Evolutionary conservation across 2,797 vertebrate genomes (phyloP).

Genomic region (Catostomus latipinnis): DNA sequence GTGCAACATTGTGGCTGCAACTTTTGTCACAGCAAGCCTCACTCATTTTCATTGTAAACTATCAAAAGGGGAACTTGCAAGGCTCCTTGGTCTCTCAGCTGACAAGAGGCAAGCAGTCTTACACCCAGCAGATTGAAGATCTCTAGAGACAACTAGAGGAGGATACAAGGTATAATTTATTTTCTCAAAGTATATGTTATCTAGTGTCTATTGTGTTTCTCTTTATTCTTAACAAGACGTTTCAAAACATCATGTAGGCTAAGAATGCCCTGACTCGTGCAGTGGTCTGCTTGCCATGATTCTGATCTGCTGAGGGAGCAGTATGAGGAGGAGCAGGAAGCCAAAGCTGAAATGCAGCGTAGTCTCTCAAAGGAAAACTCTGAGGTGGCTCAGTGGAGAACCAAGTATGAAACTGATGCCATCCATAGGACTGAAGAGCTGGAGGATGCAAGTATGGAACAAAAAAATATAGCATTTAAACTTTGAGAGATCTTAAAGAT

Average conservation of each 20-base stretch:
- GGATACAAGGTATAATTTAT: conserved; percentile 77
- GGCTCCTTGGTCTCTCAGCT: conserved; percentile 85
- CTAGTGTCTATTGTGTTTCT: background rate
- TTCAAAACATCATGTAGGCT: conserved; percentile 67
- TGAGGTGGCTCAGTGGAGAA: conserved; percentile 80
- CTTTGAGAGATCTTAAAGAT: background rate
- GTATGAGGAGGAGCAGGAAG: conserved; percentile 84
- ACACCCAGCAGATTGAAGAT: conserved; percentile 86
- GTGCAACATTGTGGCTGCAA: no score
- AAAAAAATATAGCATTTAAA: background rate
- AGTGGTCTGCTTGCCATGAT: conserved; percentile 81
- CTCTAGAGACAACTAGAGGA: conserved; percentile 88
- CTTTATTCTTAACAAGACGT: background rate
- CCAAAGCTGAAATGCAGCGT: conserved; percentile 79
- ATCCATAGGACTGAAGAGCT: conserved; percentile 79
- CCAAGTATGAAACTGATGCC: conserved; percentile 79
- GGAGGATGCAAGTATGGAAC: conserved; percentile 75
- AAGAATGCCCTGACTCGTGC: conserved; percentile 86
- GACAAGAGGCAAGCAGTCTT: conserved; percentile 84
- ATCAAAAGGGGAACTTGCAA: conserved; percentile 77
- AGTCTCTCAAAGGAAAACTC: conserved; percentile 76
- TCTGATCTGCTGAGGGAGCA: conserved; percentile 84
- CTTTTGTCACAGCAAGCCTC: no score
- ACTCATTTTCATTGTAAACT: no score
- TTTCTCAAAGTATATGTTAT: background rate